A percentile compares a stretch with the other conserved stretches of the same genome.
phyloP scores from a whole-genome alignment of 2,888 invertebrate species.

The Eristalis pertinax region DNA sequence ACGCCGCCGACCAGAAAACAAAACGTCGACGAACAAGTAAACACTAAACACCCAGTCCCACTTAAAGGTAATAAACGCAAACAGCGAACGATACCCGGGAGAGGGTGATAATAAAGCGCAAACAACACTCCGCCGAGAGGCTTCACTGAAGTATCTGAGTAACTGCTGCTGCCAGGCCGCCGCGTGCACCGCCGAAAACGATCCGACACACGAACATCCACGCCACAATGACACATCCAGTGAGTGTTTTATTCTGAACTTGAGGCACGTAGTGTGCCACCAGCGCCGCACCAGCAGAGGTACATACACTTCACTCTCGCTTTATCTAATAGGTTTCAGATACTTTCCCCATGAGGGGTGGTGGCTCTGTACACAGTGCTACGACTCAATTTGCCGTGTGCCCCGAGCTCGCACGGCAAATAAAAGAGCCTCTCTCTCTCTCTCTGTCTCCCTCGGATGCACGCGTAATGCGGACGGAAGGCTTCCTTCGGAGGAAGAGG shows the following conservation, averaged over 20 bases:
- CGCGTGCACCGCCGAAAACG: constrained; percentile 22
- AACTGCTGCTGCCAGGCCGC: constrained; percentile 13
- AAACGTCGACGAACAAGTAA: constrained; percentile 6
- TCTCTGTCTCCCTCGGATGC: not conserved
- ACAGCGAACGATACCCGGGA: constrained; percentile 31
- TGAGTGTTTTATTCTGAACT: constrained; percentile 26
- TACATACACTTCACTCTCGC: constrained; percentile 1
- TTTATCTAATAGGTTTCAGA: constrained; percentile 50
- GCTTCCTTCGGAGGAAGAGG: not conserved
- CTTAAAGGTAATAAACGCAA: constrained; percentile 46
- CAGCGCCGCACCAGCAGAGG: no score
- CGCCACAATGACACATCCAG: not conserved
- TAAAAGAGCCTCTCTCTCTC: constrained; percentile 3
- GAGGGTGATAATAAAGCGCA: constrained; percentile 46
- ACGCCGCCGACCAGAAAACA: constrained; percentile 8
- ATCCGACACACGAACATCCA: not conserved
- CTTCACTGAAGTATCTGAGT: constrained; percentile 8
- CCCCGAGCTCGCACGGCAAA: constrained; percentile 4
- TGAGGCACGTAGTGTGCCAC: constrained; percentile 2
- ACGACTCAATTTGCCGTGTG: constrained; percentile 40
- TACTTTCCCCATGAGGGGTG: constrained; percentile 10
- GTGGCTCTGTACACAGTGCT: not conserved
- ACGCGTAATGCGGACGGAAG: not conserved
- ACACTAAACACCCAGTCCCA: constrained; percentile 53
- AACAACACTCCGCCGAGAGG: constrained; percentile 24